Evolutionary conservation across 1,140 invertebrate species (phyloP).

Genomic region (Luehdorfia chinensis): DNA sequence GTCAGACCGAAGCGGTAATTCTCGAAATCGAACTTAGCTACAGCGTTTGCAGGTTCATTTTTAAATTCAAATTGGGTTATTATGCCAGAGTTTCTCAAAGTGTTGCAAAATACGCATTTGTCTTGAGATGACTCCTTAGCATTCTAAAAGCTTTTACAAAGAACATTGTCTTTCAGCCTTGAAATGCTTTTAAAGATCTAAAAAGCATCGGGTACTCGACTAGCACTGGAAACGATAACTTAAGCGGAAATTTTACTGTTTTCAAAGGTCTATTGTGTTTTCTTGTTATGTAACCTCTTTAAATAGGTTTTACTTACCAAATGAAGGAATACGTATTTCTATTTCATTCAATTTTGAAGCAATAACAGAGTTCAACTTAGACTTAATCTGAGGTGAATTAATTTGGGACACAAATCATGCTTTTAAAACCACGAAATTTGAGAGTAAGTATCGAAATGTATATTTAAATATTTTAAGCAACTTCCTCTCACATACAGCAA

Average conservation of each 20-base stretch:
- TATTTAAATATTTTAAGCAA: no score
- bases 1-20: slow-evolving; percentile 6
- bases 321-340: no score
- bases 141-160: slow-evolving; percentile 1
- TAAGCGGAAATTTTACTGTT: slow-evolving; percentile 1
- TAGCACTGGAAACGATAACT: not conserved
- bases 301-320: no score
- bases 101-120: not conserved
- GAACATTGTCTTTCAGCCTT: slow-evolving; percentile 12
- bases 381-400: no score
- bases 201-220: slow-evolving; percentile 13
- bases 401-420: no score
- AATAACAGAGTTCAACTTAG: no score
- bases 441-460: no score
- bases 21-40: slow-evolving; percentile 2
- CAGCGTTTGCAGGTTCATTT: slow-evolving; percentile 20
- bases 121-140: not conserved
- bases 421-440: no score
- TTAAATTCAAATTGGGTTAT: slow-evolving; percentile 32
- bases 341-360: no score
- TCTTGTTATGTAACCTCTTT: no score
- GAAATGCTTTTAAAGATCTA: slow-evolving; percentile 13
- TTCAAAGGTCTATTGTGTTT: not conserved
- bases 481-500: no score
- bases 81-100: slow-evolving; percentile 12